Conservation (phyloP, 2,113 vertebrate species). For the Ceyx margarethae region DNA sequence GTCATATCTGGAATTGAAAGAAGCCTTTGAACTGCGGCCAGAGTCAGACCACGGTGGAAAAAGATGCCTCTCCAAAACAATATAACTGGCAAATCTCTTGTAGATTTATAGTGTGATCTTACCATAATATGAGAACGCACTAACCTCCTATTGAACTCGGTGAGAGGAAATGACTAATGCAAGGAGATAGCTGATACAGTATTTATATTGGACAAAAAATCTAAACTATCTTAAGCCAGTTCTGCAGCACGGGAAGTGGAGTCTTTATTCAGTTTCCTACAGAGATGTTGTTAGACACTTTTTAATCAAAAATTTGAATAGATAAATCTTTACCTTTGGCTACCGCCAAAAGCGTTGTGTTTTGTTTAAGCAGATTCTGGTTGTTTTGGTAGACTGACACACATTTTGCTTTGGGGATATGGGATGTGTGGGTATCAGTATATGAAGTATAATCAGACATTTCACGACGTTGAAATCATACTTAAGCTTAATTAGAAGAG, state of each 20-base stretch:
- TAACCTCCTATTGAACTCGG: constrained; percentile 81
- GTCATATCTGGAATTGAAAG: constrained; percentile 52
- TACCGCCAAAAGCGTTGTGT: neutral
- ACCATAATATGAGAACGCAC: constrained; percentile 76
- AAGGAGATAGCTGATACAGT: constrained; percentile 73
- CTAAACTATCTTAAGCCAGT: constrained; percentile 54
- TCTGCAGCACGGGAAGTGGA: constrained; percentile 75
- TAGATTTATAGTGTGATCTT: constrained; percentile 43
- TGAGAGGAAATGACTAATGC: constrained; percentile 82
- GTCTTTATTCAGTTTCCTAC: constrained; percentile 74
- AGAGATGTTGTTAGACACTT: constrained; percentile 67
- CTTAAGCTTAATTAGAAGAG: neutral
- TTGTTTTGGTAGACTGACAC: constrained; percentile 6
- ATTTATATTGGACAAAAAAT: constrained; percentile 80
- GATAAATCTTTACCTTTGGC: constrained; percentile 49
- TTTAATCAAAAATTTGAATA: constrained; percentile 29
- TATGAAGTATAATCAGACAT: neutral
- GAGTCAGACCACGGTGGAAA: constrained; percentile 57
- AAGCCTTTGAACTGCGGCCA: constrained; percentile 69
- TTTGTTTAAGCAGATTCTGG: constrained; percentile 2
- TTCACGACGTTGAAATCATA: neutral
- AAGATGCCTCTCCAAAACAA: constrained; percentile 59
- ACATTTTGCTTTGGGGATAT: neutral
- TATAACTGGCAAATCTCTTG: constrained; percentile 39
- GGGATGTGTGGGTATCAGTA: neutral